Evolutionary conservation across 2,797 vertebrate species (phyloP).

Genomic region (Sitta carolinensis): DNA sequence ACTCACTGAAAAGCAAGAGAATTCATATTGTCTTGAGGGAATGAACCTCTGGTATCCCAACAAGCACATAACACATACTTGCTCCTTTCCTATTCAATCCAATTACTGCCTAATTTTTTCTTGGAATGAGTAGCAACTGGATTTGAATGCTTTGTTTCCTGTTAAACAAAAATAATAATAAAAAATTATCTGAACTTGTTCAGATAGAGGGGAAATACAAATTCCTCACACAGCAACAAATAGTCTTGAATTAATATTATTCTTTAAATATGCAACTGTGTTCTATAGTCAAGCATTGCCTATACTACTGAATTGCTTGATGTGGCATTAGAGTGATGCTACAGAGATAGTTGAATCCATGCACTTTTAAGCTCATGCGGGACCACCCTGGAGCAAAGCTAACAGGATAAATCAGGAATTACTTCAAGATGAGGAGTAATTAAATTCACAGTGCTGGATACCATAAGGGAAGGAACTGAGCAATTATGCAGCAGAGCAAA

Average conservation of each 20-base stretch:
- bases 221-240: background rate
- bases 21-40: slow-evolving; percentile 1
- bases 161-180: background rate
- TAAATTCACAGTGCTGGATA: background rate
- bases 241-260: background rate
- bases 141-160: background rate
- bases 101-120: background rate
- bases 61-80: background rate
- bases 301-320: background rate
- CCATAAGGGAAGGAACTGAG: too few species aligned
- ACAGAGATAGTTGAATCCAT: background rate
- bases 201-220: background rate
- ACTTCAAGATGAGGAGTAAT: slow-evolving; percentile 27
- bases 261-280: background rate
- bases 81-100: background rate
- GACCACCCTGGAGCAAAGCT: background rate
- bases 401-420: slow-evolving; percentile 40
- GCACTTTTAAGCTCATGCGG: background rate
- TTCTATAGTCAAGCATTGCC: background rate
- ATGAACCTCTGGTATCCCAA: background rate
- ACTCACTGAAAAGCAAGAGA: slow-evolving; percentile 10
- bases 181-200: background rate
- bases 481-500: too few species aligned
- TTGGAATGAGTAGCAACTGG: background rate
- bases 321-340: background rate